A percentile compares a stretch with the other conserved stretches of the same genome.
Evolutionary conservation across 2,113 vertebrate species (phyloP).

Genomic region (Grallaria varia): DNA sequence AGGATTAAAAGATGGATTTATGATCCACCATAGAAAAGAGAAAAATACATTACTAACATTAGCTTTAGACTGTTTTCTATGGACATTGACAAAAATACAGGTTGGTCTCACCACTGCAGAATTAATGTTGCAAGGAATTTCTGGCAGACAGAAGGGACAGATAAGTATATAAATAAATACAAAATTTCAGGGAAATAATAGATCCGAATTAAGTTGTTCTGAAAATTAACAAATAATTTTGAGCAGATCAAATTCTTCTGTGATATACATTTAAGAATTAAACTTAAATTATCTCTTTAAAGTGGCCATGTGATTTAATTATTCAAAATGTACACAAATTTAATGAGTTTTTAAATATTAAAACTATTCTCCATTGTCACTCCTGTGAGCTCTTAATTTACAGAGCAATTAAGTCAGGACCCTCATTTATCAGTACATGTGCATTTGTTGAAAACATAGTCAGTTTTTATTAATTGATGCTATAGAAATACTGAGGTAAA

Average conservation of each 20-base stretch:
- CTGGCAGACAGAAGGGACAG: background rate
- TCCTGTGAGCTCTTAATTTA: slow-evolving; percentile 98
- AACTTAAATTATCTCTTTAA: slow-evolving; percentile 79
- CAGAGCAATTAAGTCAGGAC: slow-evolving; percentile 96
- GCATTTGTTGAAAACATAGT: slow-evolving; percentile 89
- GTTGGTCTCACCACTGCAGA: background rate
- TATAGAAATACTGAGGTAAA: slow-evolving; percentile 88
- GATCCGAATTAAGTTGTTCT: slow-evolving; percentile 38
- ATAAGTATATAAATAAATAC: background rate
- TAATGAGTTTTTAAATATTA: slow-evolving; percentile 99
- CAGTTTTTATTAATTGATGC: slow-evolving; percentile 99
- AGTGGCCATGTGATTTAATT: slow-evolving; percentile 79
- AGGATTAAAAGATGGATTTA: background rate
- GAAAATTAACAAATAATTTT: slow-evolving; percentile 57
- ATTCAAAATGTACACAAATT: slow-evolving; percentile 85
- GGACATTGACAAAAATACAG: background rate
- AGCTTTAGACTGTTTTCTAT: background rate
- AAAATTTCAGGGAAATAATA: background rate
- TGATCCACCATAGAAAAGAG: background rate
- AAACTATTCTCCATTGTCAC: slow-evolving; percentile 90
- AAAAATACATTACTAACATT: background rate
- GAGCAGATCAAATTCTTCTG: slow-evolving; percentile 54
- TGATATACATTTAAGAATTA: slow-evolving; percentile 75
- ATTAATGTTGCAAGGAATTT: background rate
- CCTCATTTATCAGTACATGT: slow-evolving; percentile 97